Percentiles rank a stretch among this genome's conserved stretches.
phyloP scores from a whole-genome alignment of 1,140 invertebrate genomes.

The Drosophila triauraria region DNA sequence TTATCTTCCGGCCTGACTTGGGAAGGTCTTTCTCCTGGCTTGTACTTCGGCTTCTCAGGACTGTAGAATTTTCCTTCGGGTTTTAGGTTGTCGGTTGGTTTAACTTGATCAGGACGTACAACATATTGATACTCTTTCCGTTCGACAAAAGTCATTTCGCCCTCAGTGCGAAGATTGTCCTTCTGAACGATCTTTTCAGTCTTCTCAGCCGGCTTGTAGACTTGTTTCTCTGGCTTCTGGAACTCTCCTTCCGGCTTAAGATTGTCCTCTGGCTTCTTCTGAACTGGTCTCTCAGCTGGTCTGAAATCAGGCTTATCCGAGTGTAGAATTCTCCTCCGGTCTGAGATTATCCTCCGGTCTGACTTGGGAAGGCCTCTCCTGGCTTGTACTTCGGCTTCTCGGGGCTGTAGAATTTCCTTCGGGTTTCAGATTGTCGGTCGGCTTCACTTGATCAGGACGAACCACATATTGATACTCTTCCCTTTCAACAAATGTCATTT shows the following conservation, averaged over 20 bases:
- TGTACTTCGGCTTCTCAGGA: constrained; percentile 85
- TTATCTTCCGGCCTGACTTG: constrained; percentile 88
- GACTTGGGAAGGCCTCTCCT: constrained; percentile 86
- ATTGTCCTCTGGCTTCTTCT: constrained; percentile 86
- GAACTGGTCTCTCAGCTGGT: constrained; percentile 85
- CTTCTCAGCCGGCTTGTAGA: constrained; percentile 75
- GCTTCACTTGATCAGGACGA: too few species aligned
- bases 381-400: constrained; percentile 83
- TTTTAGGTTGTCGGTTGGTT: constrained; percentile 88
- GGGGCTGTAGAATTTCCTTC: constrained; percentile 54
- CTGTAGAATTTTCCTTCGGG: constrained; percentile 87
- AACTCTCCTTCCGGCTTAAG: constrained; percentile 86
- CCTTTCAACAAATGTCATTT: too few species aligned
- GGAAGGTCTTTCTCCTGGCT: constrained; percentile 86
- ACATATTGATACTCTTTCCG: constrained; percentile 85
- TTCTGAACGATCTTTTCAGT: constrained; percentile 81
- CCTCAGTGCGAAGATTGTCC: constrained; percentile 86
- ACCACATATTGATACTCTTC: too few species aligned
- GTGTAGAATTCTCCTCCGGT: constrained; percentile 86
- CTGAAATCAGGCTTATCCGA: constrained; percentile 60
- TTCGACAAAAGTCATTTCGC: constrained; percentile 87
- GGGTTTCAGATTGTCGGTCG: too few species aligned
- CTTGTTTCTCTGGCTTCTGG: constrained; percentile 73
- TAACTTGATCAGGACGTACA: constrained; percentile 86
- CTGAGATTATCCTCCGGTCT: constrained; percentile 88